Evolutionary conservation across 2,113 vertebrate genomes (phyloP), one percentile per base, ranked within the genome.

Genomic region (Accipiter virgatus): DNA sequence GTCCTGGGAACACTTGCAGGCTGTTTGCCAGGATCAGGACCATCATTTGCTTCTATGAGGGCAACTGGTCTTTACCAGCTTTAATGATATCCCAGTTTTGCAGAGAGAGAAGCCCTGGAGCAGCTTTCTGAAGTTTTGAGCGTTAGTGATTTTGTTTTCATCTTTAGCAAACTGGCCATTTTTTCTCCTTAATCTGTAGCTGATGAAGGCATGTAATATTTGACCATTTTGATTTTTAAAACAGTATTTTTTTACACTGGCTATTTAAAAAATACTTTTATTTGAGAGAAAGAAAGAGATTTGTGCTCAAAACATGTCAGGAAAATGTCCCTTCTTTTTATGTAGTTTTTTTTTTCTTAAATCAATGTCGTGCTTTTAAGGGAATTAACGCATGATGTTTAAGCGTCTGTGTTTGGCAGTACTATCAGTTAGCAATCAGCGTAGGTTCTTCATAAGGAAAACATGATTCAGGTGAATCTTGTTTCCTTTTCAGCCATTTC

Each of bases 141-240:
- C 42, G 8, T 7, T 56, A 27, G 38, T 67, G 42, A 25, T 89
- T 93, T 75, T 67, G 6, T 61, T 88, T 72, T 67, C 40, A 36
- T 31, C 13, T 61, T 77, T 61, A 48, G 50, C 40, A 73, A 73
- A 58, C 27, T 72, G 45, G 3, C 6, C 0, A 0, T 8, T 74
- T 93, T 55, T 87, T 36, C 16, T 38, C 19, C 9, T 10, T 47
- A 18, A 10, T 72, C 20, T 70, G 13, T 55, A 66, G n/a, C 26
- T 77, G 45, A 22, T 70, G 17, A 87, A 79, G 34, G 3, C 8
- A 14, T 23, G 7, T 29, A 18, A 7, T 18, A 19, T 79, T 63
- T 67, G n/a, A 42, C 9, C 10, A 19, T 79, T 65, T 52, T 72
- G 21, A 38, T 71, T 91, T 88, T 70, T 79, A 62, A 55, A 79